Conservation (phyloP, 2,888 invertebrate species). For the Stratiomys singularior region DNA sequence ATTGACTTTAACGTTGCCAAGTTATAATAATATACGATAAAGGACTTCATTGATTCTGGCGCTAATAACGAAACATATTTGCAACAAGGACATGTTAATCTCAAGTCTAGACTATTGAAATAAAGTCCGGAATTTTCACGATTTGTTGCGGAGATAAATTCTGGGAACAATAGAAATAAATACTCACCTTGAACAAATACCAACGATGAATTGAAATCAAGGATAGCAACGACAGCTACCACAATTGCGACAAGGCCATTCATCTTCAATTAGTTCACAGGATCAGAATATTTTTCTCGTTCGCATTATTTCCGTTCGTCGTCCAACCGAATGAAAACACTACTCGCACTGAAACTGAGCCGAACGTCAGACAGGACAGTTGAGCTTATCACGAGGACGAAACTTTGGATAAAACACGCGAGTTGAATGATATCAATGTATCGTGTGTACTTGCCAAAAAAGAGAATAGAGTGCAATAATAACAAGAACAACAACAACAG, state of each 20-base stretch:
- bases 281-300: slow-evolving; percentile 3
- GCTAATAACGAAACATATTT: too few relatives aligned
- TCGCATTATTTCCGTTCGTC: slow-evolving; percentile 33
- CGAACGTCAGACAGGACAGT: background rate
- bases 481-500: slow-evolving; percentile 23
- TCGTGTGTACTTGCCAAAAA: slow-evolving; percentile 33
- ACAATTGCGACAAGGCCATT: slow-evolving; percentile 43
- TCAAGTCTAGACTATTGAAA: too few relatives aligned
- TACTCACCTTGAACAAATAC: slow-evolving; percentile 41
- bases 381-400: background rate
- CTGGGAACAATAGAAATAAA: background rate
- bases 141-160: too few relatives aligned
- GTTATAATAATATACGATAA: too few relatives aligned
- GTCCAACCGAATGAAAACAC: slow-evolving; percentile 5
- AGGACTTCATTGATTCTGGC: too few relatives aligned
- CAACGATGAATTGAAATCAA: slow-evolving; percentile 37
- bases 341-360: slow-evolving; percentile 10
- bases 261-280: slow-evolving; percentile 45
- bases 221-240: slow-evolving; percentile 36
- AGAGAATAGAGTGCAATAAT: slow-evolving; percentile 11
- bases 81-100: too few relatives aligned
- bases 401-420: slow-evolving; percentile 25
- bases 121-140: too few relatives aligned
- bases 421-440: slow-evolving; percentile 5
- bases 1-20: too few relatives aligned